Evolutionary conservation across 1,140 invertebrate genomes (phyloP), one percentile per base, ranked within the genome.

Genomic region (Apolygus lucorum): DNA sequence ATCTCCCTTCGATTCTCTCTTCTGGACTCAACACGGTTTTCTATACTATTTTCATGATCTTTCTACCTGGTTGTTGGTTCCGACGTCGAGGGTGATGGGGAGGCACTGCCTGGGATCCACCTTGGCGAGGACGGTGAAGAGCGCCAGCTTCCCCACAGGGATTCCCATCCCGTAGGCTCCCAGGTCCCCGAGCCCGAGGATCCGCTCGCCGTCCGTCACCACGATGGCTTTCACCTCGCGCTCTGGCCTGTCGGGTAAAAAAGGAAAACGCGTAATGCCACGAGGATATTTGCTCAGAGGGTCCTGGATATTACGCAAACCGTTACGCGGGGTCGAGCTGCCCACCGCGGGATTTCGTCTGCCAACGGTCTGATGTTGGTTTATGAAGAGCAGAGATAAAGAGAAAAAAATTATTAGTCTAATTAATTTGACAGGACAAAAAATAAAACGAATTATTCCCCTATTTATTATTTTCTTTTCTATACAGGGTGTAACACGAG

Each of bases 161-260:
- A 96, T 95, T 70, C 95, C 94, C 91, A 98, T 97, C 2, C 92
- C 93, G 76, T 94, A 90, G 0, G 91, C 90, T 1, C 95, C 95
- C n/a, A 95, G 78, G 79, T 98, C 96, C 1, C 95, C 95, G 17
- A 97, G 80, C 64, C 95, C 95, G 2, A 98, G 81, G 76, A 97
- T 96, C 52, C 93, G 82, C 77, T 97, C 94, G 1, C 95, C 95
- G 77, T 97, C 95, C 0, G 94, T 98, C 0, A 98, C 94, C 11
- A 95, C 89, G 73, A 97, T 88, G 0, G 93, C 94, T 74, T 92
- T 83, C 0, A 99, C 89, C 76, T 95, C 88, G 13, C 87, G 82
- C 76, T 93, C 89, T 0, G 95, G 95, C 91, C 92, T 95, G 76
- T 68, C n/a, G n/a, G n/a, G n/a, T n/a, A n/a, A n/a, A n/a, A n/a